Evolutionary conservation across 1,140 invertebrate species (phyloP).

Genomic region (Aphaenogaster rudis): DNA sequence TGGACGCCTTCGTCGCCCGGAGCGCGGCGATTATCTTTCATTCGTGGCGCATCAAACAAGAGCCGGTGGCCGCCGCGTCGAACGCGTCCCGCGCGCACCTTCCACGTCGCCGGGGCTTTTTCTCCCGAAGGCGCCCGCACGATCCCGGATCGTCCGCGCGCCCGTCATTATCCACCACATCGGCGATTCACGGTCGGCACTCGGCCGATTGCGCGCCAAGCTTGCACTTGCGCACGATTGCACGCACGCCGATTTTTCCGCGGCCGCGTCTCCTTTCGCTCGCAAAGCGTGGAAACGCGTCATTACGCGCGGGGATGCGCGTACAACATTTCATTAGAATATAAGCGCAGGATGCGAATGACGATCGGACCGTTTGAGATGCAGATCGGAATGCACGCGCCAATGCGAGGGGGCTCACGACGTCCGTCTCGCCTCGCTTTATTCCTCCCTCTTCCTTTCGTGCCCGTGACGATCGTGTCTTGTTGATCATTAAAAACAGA

Average conservation of each 20-base stretch:
- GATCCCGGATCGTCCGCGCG: conserved; percentile 24
- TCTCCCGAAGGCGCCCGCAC: conserved; percentile 22
- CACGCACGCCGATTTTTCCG: conserved; percentile 21
- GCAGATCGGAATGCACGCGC: conserved; percentile 31
- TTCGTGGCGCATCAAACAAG: conserved; percentile 81
- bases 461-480: background rate
- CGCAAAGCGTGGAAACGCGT: conserved; percentile 37
- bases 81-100: conserved; percentile 22
- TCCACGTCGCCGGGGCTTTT: background rate
- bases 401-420: background rate
- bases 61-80: conserved; percentile 55
- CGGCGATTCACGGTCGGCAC: conserved; percentile 50
- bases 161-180: conserved; percentile 67
- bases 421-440: background rate
- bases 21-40: conserved; percentile 83
- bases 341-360: background rate
- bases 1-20: conserved; percentile 79
- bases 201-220: conserved; percentile 15
- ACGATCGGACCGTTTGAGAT: conserved; percentile 28
- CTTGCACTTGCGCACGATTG: background rate
- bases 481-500: background rate
- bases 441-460: background rate
- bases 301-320: conserved; percentile 29
- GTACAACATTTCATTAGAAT: conserved; percentile 47
- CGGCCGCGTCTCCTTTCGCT: background rate